Evolutionary conservation across 2,113 vertebrate species (phyloP).

Genomic region (Xiphorhynchus elegans): DNA sequence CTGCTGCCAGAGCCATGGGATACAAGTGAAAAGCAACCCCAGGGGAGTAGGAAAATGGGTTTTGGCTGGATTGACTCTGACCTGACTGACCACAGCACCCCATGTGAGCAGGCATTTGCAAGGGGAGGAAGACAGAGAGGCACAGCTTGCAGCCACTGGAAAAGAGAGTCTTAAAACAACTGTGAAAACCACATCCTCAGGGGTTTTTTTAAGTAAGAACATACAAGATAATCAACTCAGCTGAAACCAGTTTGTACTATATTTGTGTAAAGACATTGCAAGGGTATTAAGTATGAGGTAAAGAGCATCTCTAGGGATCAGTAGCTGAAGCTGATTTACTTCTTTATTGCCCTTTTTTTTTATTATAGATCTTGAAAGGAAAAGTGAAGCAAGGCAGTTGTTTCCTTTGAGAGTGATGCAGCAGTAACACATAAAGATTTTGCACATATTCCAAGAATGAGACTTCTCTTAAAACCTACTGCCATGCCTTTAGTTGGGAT

Average conservation of each 20-base stretch:
- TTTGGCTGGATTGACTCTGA: neutral
- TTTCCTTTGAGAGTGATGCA: neutral
- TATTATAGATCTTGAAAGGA: neutral
- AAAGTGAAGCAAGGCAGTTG: neutral
- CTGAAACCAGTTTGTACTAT: neutral
- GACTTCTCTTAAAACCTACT: neutral
- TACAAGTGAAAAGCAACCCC: neutral
- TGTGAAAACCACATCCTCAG: slow-evolving; percentile 39
- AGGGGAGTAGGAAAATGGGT: neutral
- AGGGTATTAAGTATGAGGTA: neutral
- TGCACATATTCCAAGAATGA: neutral
- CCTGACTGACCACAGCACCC: neutral
- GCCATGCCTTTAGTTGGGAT: neutral
- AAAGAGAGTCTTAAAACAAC: slow-evolving; percentile 5
- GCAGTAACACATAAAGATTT: neutral
- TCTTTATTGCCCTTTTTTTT: neutral
- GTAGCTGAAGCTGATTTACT: neutral
- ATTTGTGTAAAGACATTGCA: neutral
- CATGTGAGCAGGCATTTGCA: neutral
- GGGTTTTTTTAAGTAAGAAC: neutral
- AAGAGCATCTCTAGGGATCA: neutral
- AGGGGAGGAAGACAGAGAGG: neutral
- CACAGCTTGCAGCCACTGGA: neutral
- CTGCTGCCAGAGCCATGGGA: rapidly evolving
- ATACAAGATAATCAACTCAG: neutral